Evolutionary conservation across 92 coral and sea anemone genomes (phyloP).

Genomic region (Porites lobata): DNA sequence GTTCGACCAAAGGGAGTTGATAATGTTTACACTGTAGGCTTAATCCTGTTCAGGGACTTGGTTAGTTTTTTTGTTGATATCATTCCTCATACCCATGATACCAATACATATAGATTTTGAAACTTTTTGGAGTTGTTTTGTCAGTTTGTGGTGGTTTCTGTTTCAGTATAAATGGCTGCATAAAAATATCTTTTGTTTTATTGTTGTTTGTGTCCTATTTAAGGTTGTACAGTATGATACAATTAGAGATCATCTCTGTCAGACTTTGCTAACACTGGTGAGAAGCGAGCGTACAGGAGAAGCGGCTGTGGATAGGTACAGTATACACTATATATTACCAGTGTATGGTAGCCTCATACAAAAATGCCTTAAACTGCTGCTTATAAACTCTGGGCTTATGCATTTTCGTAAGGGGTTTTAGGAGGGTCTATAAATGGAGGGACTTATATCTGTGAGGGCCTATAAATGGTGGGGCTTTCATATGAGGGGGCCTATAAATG

Average conservation of each 20-base stretch:
- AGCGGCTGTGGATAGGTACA: constrained; percentile 94
- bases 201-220: no score
- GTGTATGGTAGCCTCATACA: no score
- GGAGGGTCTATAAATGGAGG: no score
- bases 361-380: no score
- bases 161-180: not conserved
- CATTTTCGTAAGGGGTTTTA: no score
- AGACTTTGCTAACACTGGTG: constrained; percentile 87
- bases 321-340: no score
- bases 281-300: constrained; percentile 96
- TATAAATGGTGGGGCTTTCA: no score
- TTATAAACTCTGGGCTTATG: no score
- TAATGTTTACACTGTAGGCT: constrained; percentile 97
- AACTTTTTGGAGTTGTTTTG: not conserved
- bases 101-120: constrained; percentile 10
- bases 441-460: no score
- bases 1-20: constrained; percentile 98
- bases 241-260: constrained; percentile 97
- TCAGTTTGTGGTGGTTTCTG: not conserved
- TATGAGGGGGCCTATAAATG: no score
- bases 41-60: constrained; percentile 96
- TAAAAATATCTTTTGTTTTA: no score
- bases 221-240: constrained; percentile 98
- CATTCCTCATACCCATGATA: no score
- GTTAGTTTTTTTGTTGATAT: constrained; percentile 40